Percentiles rank a stretch among this genome's conserved stretches.
Conservation (phyloP, 2,113 vertebrate species). For the Gracilinanus agilis region DNA sequence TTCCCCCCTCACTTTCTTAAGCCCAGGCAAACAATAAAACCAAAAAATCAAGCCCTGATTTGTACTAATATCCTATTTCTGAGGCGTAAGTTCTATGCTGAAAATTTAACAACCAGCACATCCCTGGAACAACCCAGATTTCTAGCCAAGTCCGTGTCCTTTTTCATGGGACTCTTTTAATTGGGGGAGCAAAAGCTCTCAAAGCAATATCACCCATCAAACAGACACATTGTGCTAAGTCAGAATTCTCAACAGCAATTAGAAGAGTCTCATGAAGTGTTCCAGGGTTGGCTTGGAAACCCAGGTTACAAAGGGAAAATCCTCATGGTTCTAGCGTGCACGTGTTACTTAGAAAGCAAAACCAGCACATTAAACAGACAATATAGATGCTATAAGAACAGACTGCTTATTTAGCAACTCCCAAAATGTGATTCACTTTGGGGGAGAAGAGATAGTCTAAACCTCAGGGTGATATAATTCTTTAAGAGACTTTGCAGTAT, state of each 20-base stretch:
- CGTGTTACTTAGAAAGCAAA: neutral
- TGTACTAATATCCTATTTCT: neutral
- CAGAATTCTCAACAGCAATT: neutral
- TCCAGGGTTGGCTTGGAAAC: neutral
- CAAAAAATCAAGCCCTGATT: neutral
- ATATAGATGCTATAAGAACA: neutral
- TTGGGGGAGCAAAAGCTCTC: neutral
- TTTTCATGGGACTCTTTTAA: neutral
- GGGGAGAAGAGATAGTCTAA: neutral
- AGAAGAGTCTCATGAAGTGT: neutral
- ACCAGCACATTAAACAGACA: neutral
- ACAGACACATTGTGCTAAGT: neutral
- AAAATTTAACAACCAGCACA: neutral
- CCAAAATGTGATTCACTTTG: neutral
- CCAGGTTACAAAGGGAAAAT: neutral
- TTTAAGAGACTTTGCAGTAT: neutral
- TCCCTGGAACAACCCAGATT: neutral
- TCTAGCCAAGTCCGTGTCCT: neutral
- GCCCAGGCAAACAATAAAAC: neutral
- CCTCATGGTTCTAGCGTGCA: neutral
- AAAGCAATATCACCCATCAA: neutral
- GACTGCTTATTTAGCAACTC: neutral
- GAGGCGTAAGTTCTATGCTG: neutral
- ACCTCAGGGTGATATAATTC: neutral
- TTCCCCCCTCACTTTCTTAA: neutral